Evolutionary conservation across 2,113 vertebrate genomes (phyloP).

Genomic region (Ibidorhyncha struthersii): DNA sequence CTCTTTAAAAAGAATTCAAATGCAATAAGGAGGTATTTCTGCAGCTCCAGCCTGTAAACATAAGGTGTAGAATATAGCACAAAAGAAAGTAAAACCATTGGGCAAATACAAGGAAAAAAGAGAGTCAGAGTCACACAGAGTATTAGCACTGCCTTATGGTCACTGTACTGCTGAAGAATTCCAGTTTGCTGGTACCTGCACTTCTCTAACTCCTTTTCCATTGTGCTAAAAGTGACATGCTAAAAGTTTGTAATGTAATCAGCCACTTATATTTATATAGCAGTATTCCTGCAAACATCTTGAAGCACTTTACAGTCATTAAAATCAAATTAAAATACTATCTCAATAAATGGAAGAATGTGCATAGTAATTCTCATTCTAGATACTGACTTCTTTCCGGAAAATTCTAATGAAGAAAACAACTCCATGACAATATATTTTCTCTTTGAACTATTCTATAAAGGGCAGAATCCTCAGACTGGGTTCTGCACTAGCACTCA

Average conservation of each 20-base stretch:
- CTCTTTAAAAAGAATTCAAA: neutral
- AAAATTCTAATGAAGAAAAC: neutral
- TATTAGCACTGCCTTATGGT: neutral
- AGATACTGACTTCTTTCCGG: neutral
- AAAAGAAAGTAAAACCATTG: neutral
- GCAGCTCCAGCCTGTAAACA: neutral
- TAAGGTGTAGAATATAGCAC: neutral
- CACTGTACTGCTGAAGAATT: neutral
- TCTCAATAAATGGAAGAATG: conserved; percentile 21
- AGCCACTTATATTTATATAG: neutral
- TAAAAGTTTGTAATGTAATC: conserved; percentile 7
- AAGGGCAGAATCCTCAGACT: neutral
- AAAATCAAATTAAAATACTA: conserved; percentile 50
- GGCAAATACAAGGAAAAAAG: neutral
- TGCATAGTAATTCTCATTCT: neutral
- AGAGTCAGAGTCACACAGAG: neutral
- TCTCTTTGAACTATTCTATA: neutral
- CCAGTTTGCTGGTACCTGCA: neutral
- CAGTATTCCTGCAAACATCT: conserved; percentile 4
- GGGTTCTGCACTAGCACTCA: neutral
- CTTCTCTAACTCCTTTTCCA: neutral
- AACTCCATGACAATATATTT: neutral
- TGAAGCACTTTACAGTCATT: neutral
- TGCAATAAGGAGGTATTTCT: neutral
- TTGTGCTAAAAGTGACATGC: neutral